Conservation (phyloP, 2,113 vertebrate species). For the Prinia subflava region DNA sequence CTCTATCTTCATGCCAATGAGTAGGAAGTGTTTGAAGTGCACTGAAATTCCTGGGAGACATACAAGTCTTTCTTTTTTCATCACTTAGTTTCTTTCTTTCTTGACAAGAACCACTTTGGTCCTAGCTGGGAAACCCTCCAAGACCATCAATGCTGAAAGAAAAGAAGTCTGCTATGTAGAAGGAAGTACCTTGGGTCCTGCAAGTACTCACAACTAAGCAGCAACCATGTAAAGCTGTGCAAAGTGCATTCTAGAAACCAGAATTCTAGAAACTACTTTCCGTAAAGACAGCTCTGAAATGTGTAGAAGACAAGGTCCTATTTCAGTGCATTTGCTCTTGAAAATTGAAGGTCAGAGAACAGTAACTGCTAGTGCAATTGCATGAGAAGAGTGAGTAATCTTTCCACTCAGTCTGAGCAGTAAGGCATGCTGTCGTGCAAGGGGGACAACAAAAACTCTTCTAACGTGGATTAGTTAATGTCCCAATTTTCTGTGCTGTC, state of each 20-base stretch:
- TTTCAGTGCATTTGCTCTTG: background rate
- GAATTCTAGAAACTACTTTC: background rate
- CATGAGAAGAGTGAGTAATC: background rate
- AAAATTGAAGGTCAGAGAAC: background rate
- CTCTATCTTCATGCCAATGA: background rate
- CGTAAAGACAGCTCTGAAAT: background rate
- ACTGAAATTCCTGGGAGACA: background rate
- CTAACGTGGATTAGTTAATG: background rate
- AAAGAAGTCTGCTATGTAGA: background rate
- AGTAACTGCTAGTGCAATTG: background rate
- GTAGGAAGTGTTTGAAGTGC: background rate
- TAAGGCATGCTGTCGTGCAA: accelerated
- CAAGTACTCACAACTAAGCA: background rate
- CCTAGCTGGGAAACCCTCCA: background rate
- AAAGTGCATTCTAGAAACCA: background rate
- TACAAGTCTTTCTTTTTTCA: background rate
- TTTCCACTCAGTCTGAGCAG: background rate
- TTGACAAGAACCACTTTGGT: background rate
- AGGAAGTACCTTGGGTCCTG: background rate
- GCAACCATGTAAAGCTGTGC: background rate
- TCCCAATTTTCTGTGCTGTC: background rate
- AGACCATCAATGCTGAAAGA: background rate
- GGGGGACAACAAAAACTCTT: background rate
- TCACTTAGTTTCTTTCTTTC: background rate
- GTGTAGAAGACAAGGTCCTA: background rate